Percentiles rank a stretch among this genome's conserved stretches.
phyloP scores from a whole-genome alignment of 2,888 invertebrate genomes.

The Parasteatoda lunata region DNA sequence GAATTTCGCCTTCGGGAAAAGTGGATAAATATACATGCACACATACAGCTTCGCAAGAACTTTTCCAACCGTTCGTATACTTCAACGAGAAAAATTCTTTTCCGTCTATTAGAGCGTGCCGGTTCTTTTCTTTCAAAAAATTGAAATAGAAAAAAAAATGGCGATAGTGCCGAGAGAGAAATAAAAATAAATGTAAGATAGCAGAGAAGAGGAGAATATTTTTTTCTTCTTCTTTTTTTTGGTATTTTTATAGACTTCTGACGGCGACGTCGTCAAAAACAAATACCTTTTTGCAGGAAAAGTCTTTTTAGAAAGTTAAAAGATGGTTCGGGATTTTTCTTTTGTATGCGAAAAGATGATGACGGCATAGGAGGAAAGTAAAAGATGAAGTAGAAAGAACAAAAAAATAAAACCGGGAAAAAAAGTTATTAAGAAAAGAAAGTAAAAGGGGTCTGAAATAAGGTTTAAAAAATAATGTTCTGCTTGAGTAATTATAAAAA shows the following conservation, averaged over 20 bases:
- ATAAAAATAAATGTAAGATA: background rate
- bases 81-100: slow-evolving; percentile 45
- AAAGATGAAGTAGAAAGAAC: background rate
- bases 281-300: slow-evolving; percentile 25
- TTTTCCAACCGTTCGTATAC: slow-evolving; percentile 3
- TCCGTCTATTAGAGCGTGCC: slow-evolving; percentile 63
- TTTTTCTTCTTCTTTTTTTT: background rate
- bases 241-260: background rate
- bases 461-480: background rate
- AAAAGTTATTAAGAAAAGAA: slow-evolving; percentile 21
- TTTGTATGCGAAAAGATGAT: slow-evolving; percentile 7
- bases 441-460: background rate
- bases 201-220: background rate
- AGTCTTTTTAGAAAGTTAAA: slow-evolving; percentile 56
- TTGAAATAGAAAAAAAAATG: slow-evolving; percentile 2
- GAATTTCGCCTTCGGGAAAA: slow-evolving; percentile 37
- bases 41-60: slow-evolving; percentile 10
- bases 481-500: slow-evolving; percentile 55
- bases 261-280: slow-evolving; percentile 30
- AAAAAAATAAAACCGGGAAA: background rate
- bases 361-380: slow-evolving; percentile 6
- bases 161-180: background rate
- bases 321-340: slow-evolving; percentile 38
- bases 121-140: slow-evolving; percentile 12
- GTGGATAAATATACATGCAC: slow-evolving; percentile 38